Conservation (phyloP, 2,797 vertebrate species). For the Poeciliopsis presidionis region DNA sequence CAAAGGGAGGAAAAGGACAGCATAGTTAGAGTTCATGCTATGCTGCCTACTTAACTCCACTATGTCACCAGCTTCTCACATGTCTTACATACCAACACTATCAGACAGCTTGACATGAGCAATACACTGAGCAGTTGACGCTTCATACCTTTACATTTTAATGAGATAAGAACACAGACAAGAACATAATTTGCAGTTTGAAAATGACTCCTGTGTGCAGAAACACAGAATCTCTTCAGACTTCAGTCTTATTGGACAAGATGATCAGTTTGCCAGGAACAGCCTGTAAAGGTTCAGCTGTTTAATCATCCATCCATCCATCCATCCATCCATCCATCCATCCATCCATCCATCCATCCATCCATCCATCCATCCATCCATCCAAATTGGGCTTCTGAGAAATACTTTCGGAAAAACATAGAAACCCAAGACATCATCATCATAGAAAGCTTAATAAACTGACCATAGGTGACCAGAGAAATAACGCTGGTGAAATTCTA, state of each 20-base stretch:
- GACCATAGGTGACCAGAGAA: no score
- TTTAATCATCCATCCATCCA: no score
- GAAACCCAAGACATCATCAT: no score
- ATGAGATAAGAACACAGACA: neutral
- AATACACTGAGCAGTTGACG: neutral
- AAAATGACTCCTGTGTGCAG: neutral
- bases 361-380: no score
- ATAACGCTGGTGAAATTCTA: no score
- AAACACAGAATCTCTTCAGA: neutral
- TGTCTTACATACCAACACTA: neutral
- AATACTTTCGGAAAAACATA: neutral
- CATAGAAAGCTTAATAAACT: no score
- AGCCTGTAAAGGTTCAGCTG: neutral
- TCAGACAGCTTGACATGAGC: neutral
- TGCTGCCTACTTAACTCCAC: slow-evolving; percentile 16
- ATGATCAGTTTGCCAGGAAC: neutral
- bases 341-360: neutral
- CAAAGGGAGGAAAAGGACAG: slow-evolving; percentile 32
- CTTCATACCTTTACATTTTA: neutral
- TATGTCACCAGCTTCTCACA: neutral
- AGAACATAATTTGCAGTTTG: neutral
- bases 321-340: no score
- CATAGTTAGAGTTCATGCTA: slow-evolving; percentile 33
- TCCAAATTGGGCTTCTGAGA: neutral
- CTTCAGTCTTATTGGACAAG: neutral